Percentiles rank a stretch among this genome's conserved stretches.
Evolutionary conservation across 2,888 invertebrate species (phyloP).

Genomic region (Platerodrilus igneus): DNA sequence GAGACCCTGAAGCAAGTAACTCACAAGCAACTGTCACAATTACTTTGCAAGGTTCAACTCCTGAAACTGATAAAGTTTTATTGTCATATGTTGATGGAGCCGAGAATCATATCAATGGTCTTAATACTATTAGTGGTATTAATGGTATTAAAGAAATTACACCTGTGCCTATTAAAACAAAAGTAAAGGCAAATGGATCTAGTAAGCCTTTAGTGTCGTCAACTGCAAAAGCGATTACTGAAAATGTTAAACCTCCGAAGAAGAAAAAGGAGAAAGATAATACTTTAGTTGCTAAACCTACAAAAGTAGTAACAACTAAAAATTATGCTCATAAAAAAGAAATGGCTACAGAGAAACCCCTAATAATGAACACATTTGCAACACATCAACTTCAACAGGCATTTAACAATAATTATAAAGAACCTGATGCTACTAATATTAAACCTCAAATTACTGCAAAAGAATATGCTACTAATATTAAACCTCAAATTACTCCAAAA

Average conservation of each 20-base stretch:
- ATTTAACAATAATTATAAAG: too few relatives aligned
- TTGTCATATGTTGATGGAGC: constrained; percentile 67
- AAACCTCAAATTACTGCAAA: too few relatives aligned
- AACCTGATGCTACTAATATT: too few relatives aligned
- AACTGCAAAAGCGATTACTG: constrained; percentile 15
- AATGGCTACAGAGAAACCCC: too few relatives aligned
- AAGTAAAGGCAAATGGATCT: constrained; percentile 27
- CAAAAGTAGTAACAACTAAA: constrained; percentile 7
- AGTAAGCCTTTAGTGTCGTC: too few relatives aligned
- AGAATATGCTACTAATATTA: too few relatives aligned
- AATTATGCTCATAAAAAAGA: constrained; percentile 15
- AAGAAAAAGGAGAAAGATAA: constrained; percentile 19
- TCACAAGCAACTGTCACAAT: constrained; percentile 72
- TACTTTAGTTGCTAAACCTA: too few relatives aligned
- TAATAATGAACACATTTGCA: too few relatives aligned
- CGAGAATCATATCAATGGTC: too few relatives aligned
- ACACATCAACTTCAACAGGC: too few relatives aligned
- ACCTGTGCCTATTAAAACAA: constrained; percentile 15
- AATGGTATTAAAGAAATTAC: constrained; percentile 27
- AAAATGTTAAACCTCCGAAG: constrained; percentile 14
- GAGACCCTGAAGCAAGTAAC: constrained; percentile 62
- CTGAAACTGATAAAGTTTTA: constrained; percentile 67
- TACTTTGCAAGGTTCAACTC: constrained; percentile 68
- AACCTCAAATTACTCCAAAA: too few relatives aligned
- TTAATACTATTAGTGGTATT: too few relatives aligned